phyloP scores from a whole-genome alignment of 92 coral and sea anemone genomes.

The Porites evermanni region DNA sequence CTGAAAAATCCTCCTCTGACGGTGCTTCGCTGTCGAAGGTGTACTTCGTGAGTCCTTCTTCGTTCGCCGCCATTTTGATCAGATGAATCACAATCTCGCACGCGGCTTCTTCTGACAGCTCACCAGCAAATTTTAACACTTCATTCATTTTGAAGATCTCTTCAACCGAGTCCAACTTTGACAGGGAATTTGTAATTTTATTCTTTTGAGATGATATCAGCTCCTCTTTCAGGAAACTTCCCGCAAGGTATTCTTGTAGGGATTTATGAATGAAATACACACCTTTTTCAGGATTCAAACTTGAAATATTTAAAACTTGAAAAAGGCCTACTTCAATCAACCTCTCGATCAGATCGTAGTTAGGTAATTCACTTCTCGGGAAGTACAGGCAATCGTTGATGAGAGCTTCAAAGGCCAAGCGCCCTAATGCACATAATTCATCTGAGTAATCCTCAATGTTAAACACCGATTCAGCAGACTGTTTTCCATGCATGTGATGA shows the following conservation, averaged over 20 bases:
- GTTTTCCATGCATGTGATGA: not conserved
- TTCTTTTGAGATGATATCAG: not conserved
- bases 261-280: conserved; percentile 1
- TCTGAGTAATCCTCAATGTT: not conserved
- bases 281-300: not conserved
- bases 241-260: not conserved
- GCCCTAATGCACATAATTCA: not conserved
- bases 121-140: not conserved
- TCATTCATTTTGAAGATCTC: not conserved
- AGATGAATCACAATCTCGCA: not conserved
- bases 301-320: not conserved
- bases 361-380: not conserved
- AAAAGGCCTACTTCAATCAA: not conserved
- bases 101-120: conserved; percentile 8
- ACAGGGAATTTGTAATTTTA: not conserved
- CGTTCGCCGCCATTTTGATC: not conserved
- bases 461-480: not conserved
- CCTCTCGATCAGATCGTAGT: not conserved
- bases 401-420: conserved; percentile 5
- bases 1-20: too few relatives aligned
- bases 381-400: not conserved
- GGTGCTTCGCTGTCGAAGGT: too few relatives aligned
- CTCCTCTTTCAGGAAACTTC: not conserved
- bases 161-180: not conserved
- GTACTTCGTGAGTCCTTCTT: too few relatives aligned